Evolutionary conservation across 2,888 invertebrate genomes (phyloP).

Genomic region (Phrixothrix hirtus): DNA sequence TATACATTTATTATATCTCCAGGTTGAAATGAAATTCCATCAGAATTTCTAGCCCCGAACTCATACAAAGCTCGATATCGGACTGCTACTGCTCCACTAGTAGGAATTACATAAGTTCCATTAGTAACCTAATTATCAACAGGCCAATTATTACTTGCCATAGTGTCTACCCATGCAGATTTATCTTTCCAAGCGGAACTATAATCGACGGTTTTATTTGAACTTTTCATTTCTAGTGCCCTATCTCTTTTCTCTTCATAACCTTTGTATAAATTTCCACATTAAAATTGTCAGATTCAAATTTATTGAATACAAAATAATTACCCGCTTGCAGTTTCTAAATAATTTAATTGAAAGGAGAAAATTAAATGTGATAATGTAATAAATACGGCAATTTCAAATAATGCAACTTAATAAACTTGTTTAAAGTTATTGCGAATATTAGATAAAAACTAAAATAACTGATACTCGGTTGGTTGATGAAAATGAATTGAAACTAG

Average conservation of each 20-base stretch:
- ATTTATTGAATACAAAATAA: no score
- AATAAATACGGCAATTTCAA: no score
- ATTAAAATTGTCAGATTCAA: no score
- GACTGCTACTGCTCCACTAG: constrained; percentile 58
- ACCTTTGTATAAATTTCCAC: constrained; percentile 65
- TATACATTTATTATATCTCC: constrained; percentile 87
- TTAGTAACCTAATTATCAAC: constrained; percentile 52
- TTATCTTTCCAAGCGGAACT: constrained; percentile 63
- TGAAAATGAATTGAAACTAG: no score
- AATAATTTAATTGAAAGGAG: no score
- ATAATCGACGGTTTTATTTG: constrained; percentile 49
- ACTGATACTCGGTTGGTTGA: no score
- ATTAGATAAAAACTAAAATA: no score
- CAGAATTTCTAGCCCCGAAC: constrained; percentile 87
- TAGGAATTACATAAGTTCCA: no score
- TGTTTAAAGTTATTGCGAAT: no score
- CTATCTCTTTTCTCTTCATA: constrained; percentile 70
- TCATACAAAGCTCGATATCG: constrained; percentile 92
- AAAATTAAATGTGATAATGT: no score
- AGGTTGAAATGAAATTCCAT: constrained; percentile 91
- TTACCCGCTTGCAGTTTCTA: no score
- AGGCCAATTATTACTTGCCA: constrained; percentile 58
- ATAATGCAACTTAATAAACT: no score
- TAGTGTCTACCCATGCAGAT: constrained; percentile 62
- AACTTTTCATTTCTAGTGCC: constrained; percentile 55